Evolutionary conservation across 1,140 invertebrate genomes (phyloP).

Genomic region (Caerostris darwini): DNA sequence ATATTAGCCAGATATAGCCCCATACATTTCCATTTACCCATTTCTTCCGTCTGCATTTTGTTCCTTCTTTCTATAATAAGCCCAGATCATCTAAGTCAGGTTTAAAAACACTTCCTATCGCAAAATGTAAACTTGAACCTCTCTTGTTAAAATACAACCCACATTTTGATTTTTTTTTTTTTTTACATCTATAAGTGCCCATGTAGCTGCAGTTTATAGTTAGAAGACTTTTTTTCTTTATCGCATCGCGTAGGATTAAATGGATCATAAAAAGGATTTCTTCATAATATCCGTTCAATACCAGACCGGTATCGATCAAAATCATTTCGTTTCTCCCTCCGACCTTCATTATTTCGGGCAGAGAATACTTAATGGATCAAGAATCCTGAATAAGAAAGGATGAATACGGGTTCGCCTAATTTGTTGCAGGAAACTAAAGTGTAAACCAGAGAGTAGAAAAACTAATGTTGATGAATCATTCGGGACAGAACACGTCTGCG

Average conservation of each 20-base stretch:
- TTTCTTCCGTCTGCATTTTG: not conserved
- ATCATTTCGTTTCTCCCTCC: not conserved
- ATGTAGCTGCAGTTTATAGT: not conserved
- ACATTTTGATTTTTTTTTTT: not conserved
- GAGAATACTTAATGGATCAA: not conserved
- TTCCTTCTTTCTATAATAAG: not conserved
- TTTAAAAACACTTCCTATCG: not conserved
- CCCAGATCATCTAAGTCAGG: not conserved
- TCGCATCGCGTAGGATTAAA: not conserved
- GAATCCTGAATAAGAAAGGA: not conserved
- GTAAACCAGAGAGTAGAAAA: not conserved
- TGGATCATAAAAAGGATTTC: not conserved
- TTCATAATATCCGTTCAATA: not conserved
- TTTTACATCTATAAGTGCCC: not conserved
- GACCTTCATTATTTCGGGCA: not conserved
- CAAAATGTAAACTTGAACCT: not conserved
- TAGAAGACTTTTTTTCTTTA: not conserved
- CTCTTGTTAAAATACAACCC: not conserved
- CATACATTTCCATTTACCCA: not conserved
- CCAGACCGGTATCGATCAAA: not conserved
- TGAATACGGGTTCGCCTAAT: constrained; percentile 16
- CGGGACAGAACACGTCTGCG: not conserved
- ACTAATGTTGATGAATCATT: not conserved
- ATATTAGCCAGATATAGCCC: not conserved
- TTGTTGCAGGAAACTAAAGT: not conserved